Percentiles rank a stretch among this genome's conserved stretches.
These are phyloP conservation scores for Drosophila borborema DNA, from an alignment of 2,888 invertebrate genomes.

Conservation along the genomic window DNA sequence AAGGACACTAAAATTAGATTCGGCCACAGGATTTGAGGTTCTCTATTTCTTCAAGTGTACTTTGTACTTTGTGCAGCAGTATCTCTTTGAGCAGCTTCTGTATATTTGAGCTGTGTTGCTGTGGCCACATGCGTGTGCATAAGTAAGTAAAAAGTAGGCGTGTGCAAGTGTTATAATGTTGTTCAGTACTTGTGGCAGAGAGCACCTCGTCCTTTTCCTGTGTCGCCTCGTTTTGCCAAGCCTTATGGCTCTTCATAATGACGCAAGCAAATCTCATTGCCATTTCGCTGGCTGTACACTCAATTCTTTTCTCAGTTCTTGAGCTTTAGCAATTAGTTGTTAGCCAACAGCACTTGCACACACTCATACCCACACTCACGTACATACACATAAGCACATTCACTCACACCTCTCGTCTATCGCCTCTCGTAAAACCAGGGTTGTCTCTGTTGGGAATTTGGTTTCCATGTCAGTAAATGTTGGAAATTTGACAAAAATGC, in stretches of 20 bases:
- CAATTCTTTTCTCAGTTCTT: constrained; percentile 50
- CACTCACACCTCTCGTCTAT: not conserved
- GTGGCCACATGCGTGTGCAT: constrained; percentile 55
- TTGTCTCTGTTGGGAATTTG: constrained; percentile 63
- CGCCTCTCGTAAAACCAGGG: constrained; percentile 21
- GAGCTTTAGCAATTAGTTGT: constrained; percentile 72
- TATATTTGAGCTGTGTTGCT: constrained; percentile 20
- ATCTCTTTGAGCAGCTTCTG: constrained; percentile 7
- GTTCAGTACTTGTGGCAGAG: constrained; percentile 44
- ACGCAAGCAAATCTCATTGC: constrained; percentile 78
- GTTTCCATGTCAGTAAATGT: constrained; percentile 66
- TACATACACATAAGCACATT: not conserved
- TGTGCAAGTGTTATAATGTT: constrained; percentile 69
- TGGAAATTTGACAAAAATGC: constrained; percentile 77
- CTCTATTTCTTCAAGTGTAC: constrained; percentile 18
- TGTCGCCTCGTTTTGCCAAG: not conserved
- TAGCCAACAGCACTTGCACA: constrained; percentile 43
- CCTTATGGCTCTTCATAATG: constrained; percentile 67
- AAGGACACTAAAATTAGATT: not conserved
- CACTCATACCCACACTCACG: constrained; percentile 7
- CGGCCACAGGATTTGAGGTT: not conserved
- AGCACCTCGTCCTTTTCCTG: constrained; percentile 18
- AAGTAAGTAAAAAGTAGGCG: constrained; percentile 50
- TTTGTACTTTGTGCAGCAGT: constrained; percentile 10
- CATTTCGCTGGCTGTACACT: constrained; percentile 74